phyloP scores from a whole-genome alignment of 1,140 invertebrate genomes.

The Conus betulinus region DNA sequence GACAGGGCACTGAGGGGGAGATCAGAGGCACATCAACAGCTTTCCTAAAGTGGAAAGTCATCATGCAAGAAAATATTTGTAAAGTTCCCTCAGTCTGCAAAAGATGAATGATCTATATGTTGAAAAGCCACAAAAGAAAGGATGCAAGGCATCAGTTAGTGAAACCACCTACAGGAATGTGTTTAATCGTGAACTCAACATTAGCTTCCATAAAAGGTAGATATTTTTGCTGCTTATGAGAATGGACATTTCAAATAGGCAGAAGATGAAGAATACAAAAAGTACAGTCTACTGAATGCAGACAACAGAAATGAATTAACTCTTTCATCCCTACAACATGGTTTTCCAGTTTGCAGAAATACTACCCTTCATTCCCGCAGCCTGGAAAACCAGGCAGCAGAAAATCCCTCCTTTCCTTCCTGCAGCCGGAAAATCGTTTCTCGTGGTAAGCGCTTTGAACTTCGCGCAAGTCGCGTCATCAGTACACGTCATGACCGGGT shows the following conservation, averaged over 20 bases:
- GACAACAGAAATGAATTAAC: too few species aligned
- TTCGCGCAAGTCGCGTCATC: too few species aligned
- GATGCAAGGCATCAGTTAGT: background rate
- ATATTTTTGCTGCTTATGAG: background rate
- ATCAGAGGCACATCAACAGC: background rate
- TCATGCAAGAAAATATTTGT: background rate
- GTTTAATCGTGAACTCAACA: background rate
- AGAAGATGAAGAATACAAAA: background rate
- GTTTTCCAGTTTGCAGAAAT: too few species aligned
- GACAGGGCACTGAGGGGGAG: background rate
- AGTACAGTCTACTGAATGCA: background rate
- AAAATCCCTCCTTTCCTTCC: too few species aligned
- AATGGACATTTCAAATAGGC: background rate
- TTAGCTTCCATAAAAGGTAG: background rate
- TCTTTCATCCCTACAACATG: too few species aligned
- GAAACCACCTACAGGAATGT: slow-evolving; percentile 12
- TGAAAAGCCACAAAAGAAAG: background rate
- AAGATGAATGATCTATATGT: background rate
- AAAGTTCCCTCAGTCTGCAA: background rate
- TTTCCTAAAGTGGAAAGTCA: too few species aligned
- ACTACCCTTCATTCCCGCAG: too few species aligned
- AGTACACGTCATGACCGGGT: too few species aligned
- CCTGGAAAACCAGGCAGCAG: too few species aligned
- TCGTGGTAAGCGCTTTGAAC: too few species aligned
- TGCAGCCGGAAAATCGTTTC: too few species aligned